Evolutionary conservation across 2,113 vertebrate species (phyloP).

Genomic region (Scomber japonicus): DNA sequence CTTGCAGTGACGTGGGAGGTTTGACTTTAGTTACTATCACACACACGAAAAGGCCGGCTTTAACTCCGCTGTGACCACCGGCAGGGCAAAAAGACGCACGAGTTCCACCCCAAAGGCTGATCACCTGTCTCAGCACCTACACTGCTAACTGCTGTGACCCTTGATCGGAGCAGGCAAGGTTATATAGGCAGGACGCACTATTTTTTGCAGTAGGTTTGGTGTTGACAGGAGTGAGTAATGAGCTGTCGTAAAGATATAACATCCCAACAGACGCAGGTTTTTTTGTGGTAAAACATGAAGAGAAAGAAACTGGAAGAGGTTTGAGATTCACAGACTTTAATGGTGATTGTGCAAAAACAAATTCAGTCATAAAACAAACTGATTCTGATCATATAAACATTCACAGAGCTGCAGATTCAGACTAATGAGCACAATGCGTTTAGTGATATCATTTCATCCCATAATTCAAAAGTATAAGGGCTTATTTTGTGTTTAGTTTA

Average conservation of each 20-base stretch:
- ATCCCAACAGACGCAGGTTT: neutral
- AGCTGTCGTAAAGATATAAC: constrained; percentile 26
- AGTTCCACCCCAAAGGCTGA: constrained; percentile 70
- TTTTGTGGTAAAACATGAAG: neutral
- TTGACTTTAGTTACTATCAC: constrained; percentile 29
- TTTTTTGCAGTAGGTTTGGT: constrained; percentile 50
- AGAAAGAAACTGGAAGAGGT: too few species aligned
- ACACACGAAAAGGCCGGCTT: neutral
- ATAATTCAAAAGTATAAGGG: neutral
- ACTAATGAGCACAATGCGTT: neutral
- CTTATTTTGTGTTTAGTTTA: neutral
- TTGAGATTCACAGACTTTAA: constrained; percentile 17
- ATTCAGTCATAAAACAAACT: neutral
- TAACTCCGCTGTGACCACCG: neutral
- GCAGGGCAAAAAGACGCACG: neutral
- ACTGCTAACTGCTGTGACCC: constrained; percentile 65
- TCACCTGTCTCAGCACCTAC: constrained; percentile 68
- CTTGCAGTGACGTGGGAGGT: constrained; percentile 51
- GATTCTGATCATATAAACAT: constrained; percentile 7
- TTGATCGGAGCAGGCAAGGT: constrained; percentile 63
- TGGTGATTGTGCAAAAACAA: neutral
- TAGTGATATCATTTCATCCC: neutral
- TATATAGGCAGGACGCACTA: constrained; percentile 22
- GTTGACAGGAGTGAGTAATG: constrained; percentile 19
- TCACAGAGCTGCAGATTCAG: constrained; percentile 18